Evolutionary conservation across 2,888 invertebrate genomes (phyloP).

Genomic region (Diplazon laetatorius): DNA sequence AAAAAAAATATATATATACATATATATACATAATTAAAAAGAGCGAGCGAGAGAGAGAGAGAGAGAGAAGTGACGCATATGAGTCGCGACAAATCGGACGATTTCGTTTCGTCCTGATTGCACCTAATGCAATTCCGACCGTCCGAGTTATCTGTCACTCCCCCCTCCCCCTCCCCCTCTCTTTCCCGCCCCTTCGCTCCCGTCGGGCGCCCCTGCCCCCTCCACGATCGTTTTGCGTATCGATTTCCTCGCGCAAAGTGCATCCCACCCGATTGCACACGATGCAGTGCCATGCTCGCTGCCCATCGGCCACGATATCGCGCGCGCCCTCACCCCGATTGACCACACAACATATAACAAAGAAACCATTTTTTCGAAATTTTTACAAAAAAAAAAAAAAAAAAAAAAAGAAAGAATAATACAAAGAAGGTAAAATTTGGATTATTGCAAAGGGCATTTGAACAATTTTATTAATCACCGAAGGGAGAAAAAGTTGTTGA

Average conservation of each 20-base stretch:
- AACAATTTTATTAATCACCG: too few relatives aligned
- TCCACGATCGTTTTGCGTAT: conserved; percentile 32
- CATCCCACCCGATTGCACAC: conserved; percentile 29
- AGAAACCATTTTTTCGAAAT: too few relatives aligned
- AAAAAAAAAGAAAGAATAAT: too few relatives aligned
- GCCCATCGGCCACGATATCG: conserved; percentile 2
- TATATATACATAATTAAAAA: too few relatives aligned
- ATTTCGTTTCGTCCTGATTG: not conserved
- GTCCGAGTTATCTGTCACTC: not conserved
- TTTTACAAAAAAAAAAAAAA: too few relatives aligned
- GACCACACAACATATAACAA: too few relatives aligned
- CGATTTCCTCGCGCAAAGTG: conserved; percentile 51
- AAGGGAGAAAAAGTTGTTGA: too few relatives aligned
- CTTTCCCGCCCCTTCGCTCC: too few relatives aligned
- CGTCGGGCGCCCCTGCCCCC: not conserved
- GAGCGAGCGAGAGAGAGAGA: not conserved
- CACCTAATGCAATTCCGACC: conserved; percentile 17
- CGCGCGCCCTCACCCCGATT: too few relatives aligned
- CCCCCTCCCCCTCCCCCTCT: not conserved
- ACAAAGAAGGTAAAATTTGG: too few relatives aligned
- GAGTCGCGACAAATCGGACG: not conserved
- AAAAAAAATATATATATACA: too few relatives aligned
- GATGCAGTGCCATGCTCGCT: conserved; percentile 29
- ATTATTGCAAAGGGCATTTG: too few relatives aligned
- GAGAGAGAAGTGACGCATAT: not conserved